These are phyloP conservation scores for Scaptomyza montana DNA, from an alignment of 1,140 invertebrate species.

Conservation along the genomic window DNA sequence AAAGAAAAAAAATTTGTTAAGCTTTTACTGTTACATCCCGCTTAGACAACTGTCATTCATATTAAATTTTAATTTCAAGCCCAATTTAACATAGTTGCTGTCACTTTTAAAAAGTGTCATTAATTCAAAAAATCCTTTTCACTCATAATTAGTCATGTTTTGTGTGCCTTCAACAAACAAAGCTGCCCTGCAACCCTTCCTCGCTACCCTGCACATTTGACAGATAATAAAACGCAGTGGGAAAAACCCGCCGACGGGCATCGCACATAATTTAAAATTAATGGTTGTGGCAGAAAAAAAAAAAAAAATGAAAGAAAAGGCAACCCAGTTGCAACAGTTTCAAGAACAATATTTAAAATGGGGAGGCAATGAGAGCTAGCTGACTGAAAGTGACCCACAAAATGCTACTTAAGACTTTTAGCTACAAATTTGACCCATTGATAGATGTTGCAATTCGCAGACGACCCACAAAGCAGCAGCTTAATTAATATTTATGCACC, in stretches of 20 bases:
- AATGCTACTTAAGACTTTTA: slow-evolving; percentile 30
- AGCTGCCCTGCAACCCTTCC: too few relatives aligned
- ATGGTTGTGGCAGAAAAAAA: slow-evolving; percentile 23
- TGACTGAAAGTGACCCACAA: slow-evolving; percentile 33
- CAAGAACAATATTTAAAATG: too few relatives aligned
- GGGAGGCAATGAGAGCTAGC: too few relatives aligned
- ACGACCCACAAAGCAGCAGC: slow-evolving; percentile 37
- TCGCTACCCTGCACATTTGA: background rate
- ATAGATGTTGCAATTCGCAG: slow-evolving; percentile 38
- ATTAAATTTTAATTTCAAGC: background rate
- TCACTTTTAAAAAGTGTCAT: slow-evolving; percentile 8
- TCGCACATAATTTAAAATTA: slow-evolving; percentile 51
- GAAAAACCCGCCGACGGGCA: slow-evolving; percentile 22
- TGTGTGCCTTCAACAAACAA: slow-evolving; percentile 30
- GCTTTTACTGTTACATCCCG: too few relatives aligned
- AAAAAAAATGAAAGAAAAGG: background rate
- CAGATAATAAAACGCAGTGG: slow-evolving; percentile 23
- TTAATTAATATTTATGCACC: slow-evolving; percentile 71
- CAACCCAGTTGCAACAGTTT: slow-evolving; percentile 13
- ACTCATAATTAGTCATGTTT: slow-evolving; percentile 44
- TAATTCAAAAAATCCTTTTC: slow-evolving; percentile 25
- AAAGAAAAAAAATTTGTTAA: too few relatives aligned
- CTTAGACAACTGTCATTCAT: background rate
- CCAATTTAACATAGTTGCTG: slow-evolving; percentile 1
- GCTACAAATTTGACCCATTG: slow-evolving; percentile 59